These are phyloP conservation scores for Tadarida brasiliensis DNA, from an alignment of 2,797 vertebrate species.

Conservation along the genomic window DNA sequence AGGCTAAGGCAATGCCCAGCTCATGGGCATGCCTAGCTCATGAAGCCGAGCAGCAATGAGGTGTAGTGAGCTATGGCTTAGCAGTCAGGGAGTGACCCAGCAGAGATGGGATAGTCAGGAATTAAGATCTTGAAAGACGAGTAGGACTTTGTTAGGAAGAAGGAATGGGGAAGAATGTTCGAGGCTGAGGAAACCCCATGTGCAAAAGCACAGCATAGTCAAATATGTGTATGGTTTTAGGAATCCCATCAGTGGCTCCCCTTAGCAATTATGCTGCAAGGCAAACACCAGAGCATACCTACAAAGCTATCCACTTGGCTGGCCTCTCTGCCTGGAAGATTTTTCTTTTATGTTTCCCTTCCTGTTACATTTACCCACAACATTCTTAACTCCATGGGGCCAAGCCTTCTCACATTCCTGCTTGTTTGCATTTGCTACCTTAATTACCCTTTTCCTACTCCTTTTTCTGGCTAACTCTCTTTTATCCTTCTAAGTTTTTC, in stretches of 20 bases:
- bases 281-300: background rate
- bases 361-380: background rate
- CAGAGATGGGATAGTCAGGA: background rate
- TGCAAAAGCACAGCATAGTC: constrained; percentile 1
- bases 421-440: constrained; percentile 36
- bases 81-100: background rate
- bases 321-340: background rate
- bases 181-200: background rate
- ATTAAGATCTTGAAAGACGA: constrained; percentile 35
- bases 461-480: background rate
- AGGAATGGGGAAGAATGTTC: background rate
- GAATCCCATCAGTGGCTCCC: background rate
- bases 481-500: constrained; percentile 36
- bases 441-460: constrained; percentile 22
- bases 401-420: background rate
- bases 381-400: background rate
- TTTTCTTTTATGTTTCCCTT: constrained; percentile 48
- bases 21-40: background rate
- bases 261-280: background rate
- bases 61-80: background rate
- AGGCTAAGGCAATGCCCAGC: background rate
- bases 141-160: constrained; percentile 16
- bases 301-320: constrained; percentile 26
- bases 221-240: background rate
- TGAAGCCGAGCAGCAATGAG: background rate